These are phyloP conservation scores for Erpobdella octoculata DNA, from an alignment of 2,888 invertebrate species.

Conservation along the genomic window DNA sequence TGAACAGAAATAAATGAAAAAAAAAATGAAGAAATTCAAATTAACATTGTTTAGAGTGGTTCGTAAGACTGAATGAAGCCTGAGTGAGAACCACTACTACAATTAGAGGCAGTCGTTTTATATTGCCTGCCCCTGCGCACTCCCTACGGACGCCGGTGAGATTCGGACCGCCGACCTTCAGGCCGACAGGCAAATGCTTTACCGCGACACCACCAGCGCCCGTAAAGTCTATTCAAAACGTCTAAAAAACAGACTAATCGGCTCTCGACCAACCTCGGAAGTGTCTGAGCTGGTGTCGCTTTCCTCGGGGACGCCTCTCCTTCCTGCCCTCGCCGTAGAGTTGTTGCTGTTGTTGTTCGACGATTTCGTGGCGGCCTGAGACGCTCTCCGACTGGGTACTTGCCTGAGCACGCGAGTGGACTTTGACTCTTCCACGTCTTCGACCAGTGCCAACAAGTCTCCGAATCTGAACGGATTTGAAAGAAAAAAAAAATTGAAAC, in stretches of 20 bases:
- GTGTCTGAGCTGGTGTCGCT: slow-evolving; percentile 58
- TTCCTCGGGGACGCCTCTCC: slow-evolving; percentile 46
- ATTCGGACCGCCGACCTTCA: too few species aligned
- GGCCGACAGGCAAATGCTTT: too few species aligned
- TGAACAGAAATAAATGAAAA: slow-evolving; percentile 28
- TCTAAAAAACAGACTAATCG: slow-evolving; percentile 1
- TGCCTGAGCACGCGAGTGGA: slow-evolving; percentile 36
- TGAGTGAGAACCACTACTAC: too few species aligned
- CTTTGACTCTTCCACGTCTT: slow-evolving; percentile 57
- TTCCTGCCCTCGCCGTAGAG: slow-evolving; percentile 10
- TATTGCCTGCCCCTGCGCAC: too few species aligned
- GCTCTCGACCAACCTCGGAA: slow-evolving; percentile 55
- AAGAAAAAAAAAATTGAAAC: neutral
- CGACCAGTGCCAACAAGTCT: slow-evolving; percentile 79
- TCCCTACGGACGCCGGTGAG: too few species aligned
- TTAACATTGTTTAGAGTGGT: too few species aligned
- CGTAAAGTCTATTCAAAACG: too few species aligned
- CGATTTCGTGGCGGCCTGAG: slow-evolving; percentile 32
- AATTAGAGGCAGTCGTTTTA: too few species aligned
- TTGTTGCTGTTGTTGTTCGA: too few species aligned
- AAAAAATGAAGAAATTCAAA: too few species aligned
- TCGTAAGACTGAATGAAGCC: too few species aligned
- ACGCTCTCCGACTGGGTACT: slow-evolving; percentile 37
- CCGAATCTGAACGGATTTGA: slow-evolving; percentile 56
- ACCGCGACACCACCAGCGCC: too few species aligned